Conservation (phyloP, 1,140 invertebrate species). For the Archegozetes longisetosus region DNA sequence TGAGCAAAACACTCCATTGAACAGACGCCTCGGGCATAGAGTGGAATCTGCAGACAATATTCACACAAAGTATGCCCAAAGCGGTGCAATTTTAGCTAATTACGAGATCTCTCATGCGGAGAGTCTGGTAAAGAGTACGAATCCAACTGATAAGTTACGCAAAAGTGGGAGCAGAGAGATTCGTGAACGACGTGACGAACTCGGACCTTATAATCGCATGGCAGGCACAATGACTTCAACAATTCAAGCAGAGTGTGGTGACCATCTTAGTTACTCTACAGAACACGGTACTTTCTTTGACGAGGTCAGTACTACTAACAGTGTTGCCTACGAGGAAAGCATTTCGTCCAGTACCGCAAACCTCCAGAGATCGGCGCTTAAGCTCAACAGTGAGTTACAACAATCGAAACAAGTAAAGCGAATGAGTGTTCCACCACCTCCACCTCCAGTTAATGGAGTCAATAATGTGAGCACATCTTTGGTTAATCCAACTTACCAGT, state of each 20-base stretch:
- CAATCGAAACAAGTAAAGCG: neutral
- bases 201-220: constrained; percentile 18
- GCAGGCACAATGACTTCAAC: neutral
- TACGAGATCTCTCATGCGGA: constrained; percentile 18
- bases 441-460: constrained; percentile 18
- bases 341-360: neutral
- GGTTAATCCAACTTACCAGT: neutral
- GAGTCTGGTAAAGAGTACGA: constrained; percentile 21
- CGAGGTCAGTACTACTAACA: neutral
- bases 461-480: neutral
- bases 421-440: constrained; percentile 15
- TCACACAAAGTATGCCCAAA: neutral
- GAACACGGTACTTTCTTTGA: neutral
- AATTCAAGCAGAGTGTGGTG: constrained; percentile 3
- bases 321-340: constrained; percentile 6
- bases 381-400: neutral
- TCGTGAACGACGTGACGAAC: constrained; percentile 20
- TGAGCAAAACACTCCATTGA: constrained; percentile 4
- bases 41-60: neutral
- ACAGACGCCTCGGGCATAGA: neutral
- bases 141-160: constrained; percentile 1
- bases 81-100: neutral
- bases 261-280: constrained; percentile 4
- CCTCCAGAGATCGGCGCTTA: neutral
- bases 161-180: constrained; percentile 20